Percentiles rank a stretch among this genome's conserved stretches.
These are phyloP conservation scores for Sweltsa coloradensis DNA, from an alignment of 1,140 invertebrate species.

Conservation along the genomic window DNA sequence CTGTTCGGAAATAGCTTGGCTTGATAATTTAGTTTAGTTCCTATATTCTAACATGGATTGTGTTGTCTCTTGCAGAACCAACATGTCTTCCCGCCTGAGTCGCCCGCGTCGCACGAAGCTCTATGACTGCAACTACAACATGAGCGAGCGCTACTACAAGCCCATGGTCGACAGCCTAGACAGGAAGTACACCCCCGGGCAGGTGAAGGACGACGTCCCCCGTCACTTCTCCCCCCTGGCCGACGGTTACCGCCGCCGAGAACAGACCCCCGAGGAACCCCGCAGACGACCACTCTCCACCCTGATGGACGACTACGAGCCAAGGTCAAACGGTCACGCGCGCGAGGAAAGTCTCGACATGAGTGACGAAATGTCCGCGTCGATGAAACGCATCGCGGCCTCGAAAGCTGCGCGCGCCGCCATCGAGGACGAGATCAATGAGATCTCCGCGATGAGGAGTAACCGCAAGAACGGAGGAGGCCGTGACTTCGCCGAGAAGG, in stretches of 20 bases:
- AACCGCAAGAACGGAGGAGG: conserved; percentile 25
- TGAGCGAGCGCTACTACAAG: conserved; percentile 64
- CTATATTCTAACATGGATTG: too few species aligned
- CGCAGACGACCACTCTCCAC: conserved; percentile 15
- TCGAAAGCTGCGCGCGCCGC: background rate
- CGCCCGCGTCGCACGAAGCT: conserved; percentile 56
- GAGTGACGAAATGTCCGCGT: conserved; percentile 3
- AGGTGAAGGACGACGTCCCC: too few species aligned
- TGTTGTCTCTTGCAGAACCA: background rate
- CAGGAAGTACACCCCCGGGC: conserved; percentile 43
- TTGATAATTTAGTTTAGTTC: too few species aligned
- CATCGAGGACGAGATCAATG: conserved; percentile 15
- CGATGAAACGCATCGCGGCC: background rate
- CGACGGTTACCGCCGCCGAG: background rate
- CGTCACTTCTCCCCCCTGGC: background rate
- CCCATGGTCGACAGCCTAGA: conserved; percentile 59
- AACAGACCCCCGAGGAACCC: conserved; percentile 5
- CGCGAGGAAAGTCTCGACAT: conserved; percentile 8
- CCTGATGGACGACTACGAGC: conserved; percentile 28
- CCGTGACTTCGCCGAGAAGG: conserved; percentile 17
- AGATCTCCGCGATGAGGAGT: conserved; percentile 25
- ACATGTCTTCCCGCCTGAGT: conserved; percentile 26
- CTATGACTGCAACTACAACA: conserved; percentile 69
- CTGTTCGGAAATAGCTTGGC: too few species aligned
- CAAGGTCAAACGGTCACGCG: conserved; percentile 30